Conservation (phyloP, 2,888 invertebrate species). For the Metopia argyrocephala region DNA sequence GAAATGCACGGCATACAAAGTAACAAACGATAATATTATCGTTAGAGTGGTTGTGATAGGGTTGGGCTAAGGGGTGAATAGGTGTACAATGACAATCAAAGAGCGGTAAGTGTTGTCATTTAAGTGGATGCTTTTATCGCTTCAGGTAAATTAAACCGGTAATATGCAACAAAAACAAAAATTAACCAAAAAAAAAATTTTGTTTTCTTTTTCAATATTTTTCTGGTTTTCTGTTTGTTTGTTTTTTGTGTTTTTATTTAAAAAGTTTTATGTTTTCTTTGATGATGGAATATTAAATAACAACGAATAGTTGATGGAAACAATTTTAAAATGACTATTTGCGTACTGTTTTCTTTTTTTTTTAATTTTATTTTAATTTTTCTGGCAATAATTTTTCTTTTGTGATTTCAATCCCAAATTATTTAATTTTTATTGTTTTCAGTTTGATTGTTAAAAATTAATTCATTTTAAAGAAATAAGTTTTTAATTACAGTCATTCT, state of each 20-base stretch:
- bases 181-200: constrained; percentile 3
- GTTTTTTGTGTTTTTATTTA: constrained; percentile 38
- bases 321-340: too few species aligned
- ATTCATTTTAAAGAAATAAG: too few species aligned
- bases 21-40: constrained; percentile 13
- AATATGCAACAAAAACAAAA: constrained; percentile 32
- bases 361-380: too few species aligned
- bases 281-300: background rate
- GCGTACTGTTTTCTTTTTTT: too few species aligned
- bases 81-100: constrained; percentile 8
- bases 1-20: background rate
- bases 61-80: background rate
- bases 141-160: constrained; percentile 60
- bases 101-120: constrained; percentile 58
- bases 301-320: background rate
- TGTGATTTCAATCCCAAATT: too few species aligned
- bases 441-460: too few species aligned
- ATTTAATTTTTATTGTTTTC: too few species aligned
- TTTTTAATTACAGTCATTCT: too few species aligned
- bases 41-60: background rate
- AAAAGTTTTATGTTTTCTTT: constrained; percentile 47
- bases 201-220: background rate
- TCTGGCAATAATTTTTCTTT: too few species aligned
- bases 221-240: background rate
- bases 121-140: constrained; percentile 62